Base-by-base conservation (phyloP, 2,888 invertebrate genomes). In the Cryptus viduatorius region DNA sequence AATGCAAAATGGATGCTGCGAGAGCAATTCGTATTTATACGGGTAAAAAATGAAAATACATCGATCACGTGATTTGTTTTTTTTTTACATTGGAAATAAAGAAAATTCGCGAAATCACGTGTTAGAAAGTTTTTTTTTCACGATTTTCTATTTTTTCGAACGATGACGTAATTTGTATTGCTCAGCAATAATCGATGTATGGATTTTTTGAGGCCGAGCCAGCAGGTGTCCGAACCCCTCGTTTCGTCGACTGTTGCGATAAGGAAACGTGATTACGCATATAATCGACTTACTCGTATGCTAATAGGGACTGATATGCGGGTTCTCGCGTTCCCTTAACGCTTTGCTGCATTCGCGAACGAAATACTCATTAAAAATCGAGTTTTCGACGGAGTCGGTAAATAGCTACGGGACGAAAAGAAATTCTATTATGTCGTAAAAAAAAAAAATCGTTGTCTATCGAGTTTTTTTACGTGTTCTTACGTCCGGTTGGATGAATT, bases 301-400 rank as follows among this genome's bases (percentile, higher is more conserved):
- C 76, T 59, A 83, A 83, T 76, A 42, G 69, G 76, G 19, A 48
- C 37, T 56, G 83, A 83, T 83, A 83, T 83, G 80, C 83, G 83
- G 83, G 83, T 50, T 37, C 5, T 4, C 53, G 19, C 16, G 37
- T 12, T 65, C 19, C 29, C 29, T 42, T 16, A 24, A 37, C 64
- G 37, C 48, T 59, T n/a, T 3, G 37, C 29, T 2, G 24, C 19
- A 14, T 29, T 65, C 37, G 37, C 64, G 46, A 69, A 19, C n/a
- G 46, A 19, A 48, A 44, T 31, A 44, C 48, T 67, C 19, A 53
- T 19, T 42, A 19, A 48, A 72, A 73, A 31, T 73, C 37, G 19
- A 67, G 46, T 56, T 19, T 29, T 56, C 37, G 46, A 46, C 19
- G 14, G 12, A 31, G 65, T 29, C 14, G 7, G 7, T 44, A 67